Percentiles rank a stretch among this genome's conserved stretches.
phyloP scores from a whole-genome alignment of 1,140 invertebrate genomes.

The Drosophila nigrodunni region DNA sequence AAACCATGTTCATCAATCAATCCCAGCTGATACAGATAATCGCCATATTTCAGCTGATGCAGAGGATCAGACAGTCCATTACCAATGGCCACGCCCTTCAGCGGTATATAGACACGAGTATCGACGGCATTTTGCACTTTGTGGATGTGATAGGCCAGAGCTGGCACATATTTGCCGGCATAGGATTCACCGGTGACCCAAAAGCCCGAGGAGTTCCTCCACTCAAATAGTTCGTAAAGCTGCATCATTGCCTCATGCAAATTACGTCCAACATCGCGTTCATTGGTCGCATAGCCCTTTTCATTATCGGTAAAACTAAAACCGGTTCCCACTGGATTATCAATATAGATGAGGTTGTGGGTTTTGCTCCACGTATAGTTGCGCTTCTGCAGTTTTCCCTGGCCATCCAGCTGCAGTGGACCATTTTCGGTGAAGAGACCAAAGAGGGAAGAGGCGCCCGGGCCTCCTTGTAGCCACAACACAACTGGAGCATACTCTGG shows the following conservation, averaged over 20 bases:
- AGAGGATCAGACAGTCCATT: constrained; percentile 94
- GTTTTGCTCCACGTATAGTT: constrained; percentile 91
- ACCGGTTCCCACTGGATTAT: constrained; percentile 94
- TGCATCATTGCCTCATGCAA: constrained; percentile 89
- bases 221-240: constrained; percentile 90
- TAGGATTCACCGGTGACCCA: constrained; percentile 95
- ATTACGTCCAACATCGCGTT: constrained; percentile 89
- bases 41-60: constrained; percentile 91
- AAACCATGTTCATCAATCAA: constrained; percentile 89
- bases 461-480: constrained; percentile 94
- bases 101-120: constrained; percentile 85
- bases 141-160: constrained; percentile 91
- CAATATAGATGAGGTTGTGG: constrained; percentile 93
- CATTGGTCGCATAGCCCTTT: constrained; percentile 87
- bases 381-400: constrained; percentile 86
- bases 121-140: constrained; percentile 86
- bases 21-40: constrained; percentile 93
- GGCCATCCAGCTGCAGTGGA: constrained; percentile 88
- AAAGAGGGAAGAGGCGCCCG: constrained; percentile 91
- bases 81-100: constrained; percentile 92
- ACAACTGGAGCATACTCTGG: constrained; percentile 88
- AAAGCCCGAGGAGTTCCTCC: constrained; percentile 88
- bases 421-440: constrained; percentile 94
- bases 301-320: constrained; percentile 90
- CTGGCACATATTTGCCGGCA: constrained; percentile 94